Base-by-base conservation (phyloP, 2,113 vertebrate genomes). In the Urocynchramus pylzowi region DNA sequence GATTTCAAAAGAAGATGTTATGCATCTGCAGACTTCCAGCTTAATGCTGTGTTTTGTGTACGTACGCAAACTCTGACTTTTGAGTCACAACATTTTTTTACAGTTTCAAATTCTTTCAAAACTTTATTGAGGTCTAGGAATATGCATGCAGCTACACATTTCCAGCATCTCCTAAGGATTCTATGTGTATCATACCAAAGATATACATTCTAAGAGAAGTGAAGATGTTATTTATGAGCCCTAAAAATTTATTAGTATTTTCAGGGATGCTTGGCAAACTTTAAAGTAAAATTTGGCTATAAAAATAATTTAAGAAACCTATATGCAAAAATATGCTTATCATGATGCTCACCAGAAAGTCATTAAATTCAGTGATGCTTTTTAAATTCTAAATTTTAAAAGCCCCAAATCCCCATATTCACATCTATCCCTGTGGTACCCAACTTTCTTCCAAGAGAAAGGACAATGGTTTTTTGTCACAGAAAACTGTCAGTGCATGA, bases 61-160 rank as follows among this genome's bases (percentile, higher is more conserved):
- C 0, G 0, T 22, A 45, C 0, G 0, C 6, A 84, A 83, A 61
- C 19, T 16, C 8, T 59, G 44, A 35, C 3, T 67, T 76, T 31
- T 64, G 26, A 59, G 13, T 54, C 10, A 63, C 7, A 26, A 67
- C 59, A 35, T 52, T 52, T 69, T 92, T 92, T 27, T 90, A 9
- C 6, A 47, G 4, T 27, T 73, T 84, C 31, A 52, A 77, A 81
- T 65, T 16, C 5, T 56, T 77, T 78, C 41, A 60, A 61, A 77
- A 44, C 4, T 57, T 56, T 24, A 35, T 49, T 52, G 14, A 81
- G 24, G 5, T 53, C 26, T 61, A 19, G 16, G 41, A 74, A 81
- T 13, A 56, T 26, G 12, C 14, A 61, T 16, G 7, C 12, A 60
- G 14, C 42, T 83, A 27, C 52, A 49, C 10, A 24, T 67, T 94